A percentile compares a stretch with the other conserved stretches of the same genome.
Evolutionary conservation across 2,113 vertebrate genomes (phyloP).

Genomic region (Blennius ocellaris): DNA sequence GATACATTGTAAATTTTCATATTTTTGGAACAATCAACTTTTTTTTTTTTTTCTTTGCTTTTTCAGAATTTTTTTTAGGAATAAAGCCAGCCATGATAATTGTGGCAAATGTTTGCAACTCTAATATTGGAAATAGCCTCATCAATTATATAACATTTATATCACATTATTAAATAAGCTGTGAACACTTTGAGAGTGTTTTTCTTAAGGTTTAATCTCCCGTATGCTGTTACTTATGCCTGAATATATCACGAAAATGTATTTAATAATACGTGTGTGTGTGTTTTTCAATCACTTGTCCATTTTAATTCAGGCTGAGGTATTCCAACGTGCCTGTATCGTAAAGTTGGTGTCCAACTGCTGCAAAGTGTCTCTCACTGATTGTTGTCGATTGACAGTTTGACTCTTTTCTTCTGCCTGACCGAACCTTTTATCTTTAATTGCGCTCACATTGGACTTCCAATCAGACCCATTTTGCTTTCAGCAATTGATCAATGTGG

Average conservation of each 20-base stretch:
- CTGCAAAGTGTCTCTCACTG: slow-evolving; percentile 32
- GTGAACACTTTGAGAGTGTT: too few species aligned
- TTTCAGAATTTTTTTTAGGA: neutral
- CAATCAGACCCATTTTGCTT: slow-evolving; percentile 76
- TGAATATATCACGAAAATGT: neutral
- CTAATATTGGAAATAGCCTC: neutral
- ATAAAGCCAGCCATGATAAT: neutral
- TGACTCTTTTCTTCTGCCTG: slow-evolving; percentile 76
- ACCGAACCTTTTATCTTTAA: slow-evolving; percentile 81
- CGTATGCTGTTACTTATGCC: neutral
- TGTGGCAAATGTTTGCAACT: neutral
- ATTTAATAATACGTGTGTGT: neutral
- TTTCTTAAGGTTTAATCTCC: neutral
- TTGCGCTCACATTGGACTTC: slow-evolving; percentile 76
- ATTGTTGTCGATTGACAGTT: slow-evolving; percentile 70
- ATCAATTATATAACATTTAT: too few species aligned
- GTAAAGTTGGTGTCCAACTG: too few species aligned
- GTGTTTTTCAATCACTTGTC: neutral
- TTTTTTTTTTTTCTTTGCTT: neutral
- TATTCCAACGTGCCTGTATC: too few species aligned
- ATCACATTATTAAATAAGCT: too few species aligned
- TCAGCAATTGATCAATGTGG: slow-evolving; percentile 77
- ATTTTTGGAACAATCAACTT: neutral
- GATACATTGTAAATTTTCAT: slow-evolving; percentile 1
- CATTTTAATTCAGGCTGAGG: neutral